phyloP scores from a whole-genome alignment of 2,888 invertebrate species.

The Oxyteleia sp. region DNA sequence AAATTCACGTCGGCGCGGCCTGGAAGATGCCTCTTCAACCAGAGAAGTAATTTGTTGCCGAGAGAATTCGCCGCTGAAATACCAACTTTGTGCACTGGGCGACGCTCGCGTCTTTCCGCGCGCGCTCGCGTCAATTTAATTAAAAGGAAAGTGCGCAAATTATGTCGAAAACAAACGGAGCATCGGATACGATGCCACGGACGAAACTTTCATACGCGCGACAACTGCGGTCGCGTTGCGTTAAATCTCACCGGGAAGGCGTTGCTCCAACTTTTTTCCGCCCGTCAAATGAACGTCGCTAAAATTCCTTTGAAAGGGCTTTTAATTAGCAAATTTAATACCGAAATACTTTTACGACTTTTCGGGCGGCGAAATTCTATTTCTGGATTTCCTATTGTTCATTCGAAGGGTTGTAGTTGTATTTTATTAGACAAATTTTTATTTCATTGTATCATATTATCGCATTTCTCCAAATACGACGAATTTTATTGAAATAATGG shows the following conservation, averaged over 20 bases:
- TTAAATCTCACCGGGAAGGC: constrained; percentile 15
- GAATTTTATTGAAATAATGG: no score
- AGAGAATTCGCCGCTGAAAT: constrained; percentile 60
- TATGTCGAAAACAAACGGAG: constrained; percentile 53
- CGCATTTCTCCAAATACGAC: no score
- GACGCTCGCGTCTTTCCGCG: constrained; percentile 34
- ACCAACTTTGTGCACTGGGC: constrained; percentile 65
- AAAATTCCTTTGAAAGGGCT: no score
- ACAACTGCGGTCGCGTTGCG: constrained; percentile 19
- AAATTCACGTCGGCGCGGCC: constrained; percentile 62
- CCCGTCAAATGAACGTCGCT: neutral
- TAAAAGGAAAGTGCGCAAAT: constrained; percentile 60
- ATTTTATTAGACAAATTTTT: no score
- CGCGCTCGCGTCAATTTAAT: constrained; percentile 50
- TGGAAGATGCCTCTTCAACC: constrained; percentile 56
- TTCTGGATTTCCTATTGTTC: no score
- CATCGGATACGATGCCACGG: constrained; percentile 25
- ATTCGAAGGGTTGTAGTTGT: no score
- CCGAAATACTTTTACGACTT: no score
- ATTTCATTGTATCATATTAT: no score
- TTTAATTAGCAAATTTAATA: no score
- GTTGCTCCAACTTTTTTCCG: neutral
- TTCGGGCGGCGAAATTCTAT: no score
- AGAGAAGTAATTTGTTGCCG: constrained; percentile 64
- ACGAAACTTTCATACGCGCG: constrained; percentile 27